Conservation (phyloP, 2,113 vertebrate species). For the Sebastes schlegelii region DNA sequence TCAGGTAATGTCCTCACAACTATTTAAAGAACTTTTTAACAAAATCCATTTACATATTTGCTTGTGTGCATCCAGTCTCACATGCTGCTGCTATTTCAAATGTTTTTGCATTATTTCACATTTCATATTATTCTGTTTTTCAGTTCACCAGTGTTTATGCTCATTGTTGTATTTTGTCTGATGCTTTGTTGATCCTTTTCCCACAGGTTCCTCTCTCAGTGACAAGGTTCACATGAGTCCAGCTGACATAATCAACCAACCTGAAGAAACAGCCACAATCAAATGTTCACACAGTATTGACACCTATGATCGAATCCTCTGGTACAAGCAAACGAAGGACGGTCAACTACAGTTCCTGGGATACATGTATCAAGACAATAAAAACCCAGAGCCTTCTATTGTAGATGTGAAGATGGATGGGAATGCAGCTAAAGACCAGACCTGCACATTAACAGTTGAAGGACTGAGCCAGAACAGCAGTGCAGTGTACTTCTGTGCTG, state of each 20-base stretch:
- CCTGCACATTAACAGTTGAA: conserved; percentile 10
- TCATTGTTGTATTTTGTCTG: no score
- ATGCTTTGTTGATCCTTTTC: no score
- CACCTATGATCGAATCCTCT: conserved; percentile 34
- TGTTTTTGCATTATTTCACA: not conserved
- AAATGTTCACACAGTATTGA: conserved; percentile 52
- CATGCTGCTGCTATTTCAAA: not conserved
- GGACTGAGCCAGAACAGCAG: conserved; percentile 8
- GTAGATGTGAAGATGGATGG: conserved; percentile 1
- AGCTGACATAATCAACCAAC: not conserved
- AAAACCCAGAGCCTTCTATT: not conserved
- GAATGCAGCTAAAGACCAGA: not conserved
- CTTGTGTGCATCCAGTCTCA: not conserved
- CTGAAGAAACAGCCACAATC: conserved; percentile 19
- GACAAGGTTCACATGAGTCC: conserved; percentile 45
- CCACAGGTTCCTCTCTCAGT: conserved; percentile 26
- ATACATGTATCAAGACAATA: accelerated
- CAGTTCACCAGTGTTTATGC: no score
- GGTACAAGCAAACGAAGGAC: conserved; percentile 53
- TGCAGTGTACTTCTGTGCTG: conserved; percentile 61
- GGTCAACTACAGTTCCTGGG: not conserved
- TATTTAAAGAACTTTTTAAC: not conserved
- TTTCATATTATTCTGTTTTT: not conserved
- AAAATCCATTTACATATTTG: not conserved
- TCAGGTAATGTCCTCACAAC: not conserved